Conservation (phyloP, 2,888 invertebrate genomes). For the Galeruca laticollis region DNA sequence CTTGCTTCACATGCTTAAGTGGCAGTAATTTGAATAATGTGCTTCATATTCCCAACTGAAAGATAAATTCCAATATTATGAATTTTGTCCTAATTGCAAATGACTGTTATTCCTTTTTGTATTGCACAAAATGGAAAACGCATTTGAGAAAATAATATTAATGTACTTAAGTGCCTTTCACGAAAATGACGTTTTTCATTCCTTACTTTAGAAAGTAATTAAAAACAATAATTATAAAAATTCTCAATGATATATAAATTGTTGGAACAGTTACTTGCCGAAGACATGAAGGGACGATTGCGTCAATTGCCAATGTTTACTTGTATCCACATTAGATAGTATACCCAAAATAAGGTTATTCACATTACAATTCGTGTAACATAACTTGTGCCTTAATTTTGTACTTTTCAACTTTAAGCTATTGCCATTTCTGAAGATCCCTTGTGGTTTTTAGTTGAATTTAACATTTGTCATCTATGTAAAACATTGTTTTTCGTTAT, state of each 20-base stretch:
- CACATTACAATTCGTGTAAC: too few species aligned
- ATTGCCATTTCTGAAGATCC: too few species aligned
- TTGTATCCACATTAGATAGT: too few species aligned
- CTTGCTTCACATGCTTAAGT: too few species aligned
- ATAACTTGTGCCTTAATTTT: too few species aligned
- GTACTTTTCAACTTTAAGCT: too few species aligned
- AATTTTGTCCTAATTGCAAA: background rate
- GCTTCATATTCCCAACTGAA: too few species aligned
- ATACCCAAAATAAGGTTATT: background rate
- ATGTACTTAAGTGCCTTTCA: background rate
- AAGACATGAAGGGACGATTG: background rate
- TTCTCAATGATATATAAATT: background rate
- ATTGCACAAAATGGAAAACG: background rate
- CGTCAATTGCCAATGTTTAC: too few species aligned
- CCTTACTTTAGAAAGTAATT: background rate
- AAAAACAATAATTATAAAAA: background rate
- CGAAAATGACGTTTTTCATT: background rate
- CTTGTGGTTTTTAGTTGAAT: too few species aligned
- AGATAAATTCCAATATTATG: background rate
- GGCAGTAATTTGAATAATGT: too few species aligned
- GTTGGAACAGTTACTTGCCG: background rate
- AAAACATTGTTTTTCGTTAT: too few species aligned
- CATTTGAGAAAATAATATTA: conserved; percentile 2
- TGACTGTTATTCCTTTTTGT: background rate
- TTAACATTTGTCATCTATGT: too few species aligned